Percentiles rank a stretch among this genome's conserved stretches.
These are phyloP conservation scores for Vollenhovia emeryi DNA, from an alignment of 1,140 invertebrate species.

Conservation along the genomic window DNA sequence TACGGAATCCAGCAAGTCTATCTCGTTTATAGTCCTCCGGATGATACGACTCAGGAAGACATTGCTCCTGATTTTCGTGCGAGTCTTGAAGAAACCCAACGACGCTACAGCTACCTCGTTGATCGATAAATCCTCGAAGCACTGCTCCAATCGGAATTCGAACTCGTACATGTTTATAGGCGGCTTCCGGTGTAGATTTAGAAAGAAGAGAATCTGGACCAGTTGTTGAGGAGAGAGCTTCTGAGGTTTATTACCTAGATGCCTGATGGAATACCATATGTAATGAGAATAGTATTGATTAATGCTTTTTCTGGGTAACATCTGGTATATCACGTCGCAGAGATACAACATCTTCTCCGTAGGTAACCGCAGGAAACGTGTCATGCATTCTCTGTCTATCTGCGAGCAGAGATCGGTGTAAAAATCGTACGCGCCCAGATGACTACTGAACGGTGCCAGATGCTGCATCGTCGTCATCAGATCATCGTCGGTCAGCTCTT, in stretches of 20 bases:
- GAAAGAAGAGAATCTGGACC: conserved; percentile 86
- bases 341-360: conserved; percentile 5
- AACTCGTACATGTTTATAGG: conserved; percentile 86
- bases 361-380: not conserved
- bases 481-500: conserved; percentile 10
- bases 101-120: conserved; percentile 87
- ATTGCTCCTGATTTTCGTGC: conserved; percentile 84
- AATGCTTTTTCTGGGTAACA: not conserved
- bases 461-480: not conserved
- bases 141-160: conserved; percentile 83
- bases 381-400: not conserved
- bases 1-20: conserved; percentile 84
- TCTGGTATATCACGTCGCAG: conserved; percentile 26
- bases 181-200: conserved; percentile 83
- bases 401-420: not conserved
- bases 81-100: conserved; percentile 88
- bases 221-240: conserved; percentile 85
- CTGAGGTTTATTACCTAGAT: conserved; percentile 81
- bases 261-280: conserved; percentile 83
- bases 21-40: conserved; percentile 75
- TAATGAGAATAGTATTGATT: conserved; percentile 76
- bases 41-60: conserved; percentile 83
- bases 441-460: not conserved
- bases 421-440: fast-evolving
- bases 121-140: conserved; percentile 82